Evolutionary conservation across 2,113 vertebrate species (phyloP), one percentile per base, ranked within the genome.

Genomic region (Marmota flaviventris): DNA sequence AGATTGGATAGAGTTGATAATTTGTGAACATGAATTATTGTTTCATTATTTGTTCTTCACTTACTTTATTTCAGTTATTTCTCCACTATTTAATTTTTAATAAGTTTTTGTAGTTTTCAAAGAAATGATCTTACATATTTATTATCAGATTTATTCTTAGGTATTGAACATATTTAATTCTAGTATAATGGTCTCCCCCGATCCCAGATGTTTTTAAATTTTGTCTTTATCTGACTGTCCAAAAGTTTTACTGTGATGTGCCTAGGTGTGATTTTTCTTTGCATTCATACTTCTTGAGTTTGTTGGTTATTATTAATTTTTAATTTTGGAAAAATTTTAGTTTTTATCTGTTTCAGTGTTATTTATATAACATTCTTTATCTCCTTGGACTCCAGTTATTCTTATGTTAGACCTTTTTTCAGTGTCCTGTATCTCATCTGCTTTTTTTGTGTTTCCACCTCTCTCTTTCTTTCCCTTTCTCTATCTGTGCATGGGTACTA

Each of bases 31-130:
- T 72, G 29, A 70, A 78, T 89, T 96, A 67, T 79, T 75, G 7
- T 53, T 91, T 72, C 8, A 69, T 67, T 86, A 67, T 73, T 96
- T 89, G 11, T 20, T 76, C 16, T 93, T 20, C 16, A 69, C 89
- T 78, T 92, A 58, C 56, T 93, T 89, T 45, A 45, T 45, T 45
- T 88, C 27, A 84, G 2, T 70, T 88, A 45, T 92, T 92, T 9
- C 1, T 73, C 1, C 3, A 48, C 14, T 87, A 70, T 34, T 5
- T 25, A 61, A 83, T 75, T 91, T 86, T 67, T 84, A 89, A 2
- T 53, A 42, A 85, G 48, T 8, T 95, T 84, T 91, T 96, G 48
- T 91, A 63, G 1, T 95, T 94, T 93, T 73, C 16, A 90, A 13
- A 87, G 14, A 86, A 45, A 78, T 73, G 29, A 42, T 93, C 8